Base-by-base conservation (phyloP, 2,888 invertebrate genomes). In the Amiota communis region DNA sequence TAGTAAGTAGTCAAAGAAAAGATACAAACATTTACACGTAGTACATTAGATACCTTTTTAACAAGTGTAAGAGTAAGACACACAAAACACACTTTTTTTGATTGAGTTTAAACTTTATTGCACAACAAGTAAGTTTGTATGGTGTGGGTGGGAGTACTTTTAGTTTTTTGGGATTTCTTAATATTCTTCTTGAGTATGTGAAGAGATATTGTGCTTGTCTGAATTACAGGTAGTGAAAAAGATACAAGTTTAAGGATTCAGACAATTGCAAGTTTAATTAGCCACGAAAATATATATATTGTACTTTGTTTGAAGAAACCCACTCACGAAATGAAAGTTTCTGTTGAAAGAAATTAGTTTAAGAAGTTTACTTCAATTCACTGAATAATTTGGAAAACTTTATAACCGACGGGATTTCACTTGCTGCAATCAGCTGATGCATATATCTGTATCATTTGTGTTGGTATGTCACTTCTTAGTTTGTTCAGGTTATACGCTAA, bases 181-280 rank as follows among this genome's bases (percentile, higher is more conserved):
- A n/a, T 53, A n/a, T n/a, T 53, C n/a, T 53, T 53, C 6, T 53
- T 3, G 36, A 2, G 36, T 36, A 36, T 36, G 36, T 4, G 36
- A 6, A 36, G 36, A 36, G 6, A 36, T 2, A 36, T 6, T 0
- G 8, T 36, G 6, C 36, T 6, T 36, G 36, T 36, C 36, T 36
- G 36, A 36, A 36, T 36, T 36, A 6, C 36, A 36, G 36, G 36
- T 36, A 36, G 8, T 6, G 17, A 20, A 13, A 10, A 56, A 56
- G 59, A 59, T 59, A 59, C 59, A n/a, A 36, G 36, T 36, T 36
- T 36, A 36, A 36, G 6, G 36, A 36, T 63, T 36, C 46, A 63
- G 63, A 20, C 87, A 87, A 87, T 88, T 87, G 85, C 72, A 78
- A 77, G 82, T 79, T 86, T 86, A 88, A 88, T 87, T 87, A 86